Conservation (phyloP, 2,797 vertebrate genomes). For the Xenops minutus region DNA sequence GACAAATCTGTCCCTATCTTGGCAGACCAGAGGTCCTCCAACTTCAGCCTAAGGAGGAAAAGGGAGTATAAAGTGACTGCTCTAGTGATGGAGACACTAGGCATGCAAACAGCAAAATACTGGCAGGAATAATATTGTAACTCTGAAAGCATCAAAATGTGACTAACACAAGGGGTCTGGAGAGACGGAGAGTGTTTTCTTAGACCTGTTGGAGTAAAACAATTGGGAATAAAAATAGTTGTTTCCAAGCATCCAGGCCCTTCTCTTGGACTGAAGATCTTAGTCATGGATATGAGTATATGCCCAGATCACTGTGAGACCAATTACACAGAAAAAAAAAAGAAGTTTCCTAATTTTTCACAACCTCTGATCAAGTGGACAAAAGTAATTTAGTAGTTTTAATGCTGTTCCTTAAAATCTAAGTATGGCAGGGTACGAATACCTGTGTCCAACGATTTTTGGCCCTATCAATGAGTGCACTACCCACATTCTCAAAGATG, state of each 20-base stretch:
- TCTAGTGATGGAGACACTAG: not conserved
- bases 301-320: not conserved
- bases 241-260: not conserved
- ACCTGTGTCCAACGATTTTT: not conserved
- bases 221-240: fast-evolving
- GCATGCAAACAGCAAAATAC: not conserved
- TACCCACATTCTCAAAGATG: not conserved
- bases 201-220: not conserved
- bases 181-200: not conserved
- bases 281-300: not conserved
- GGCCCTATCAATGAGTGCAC: fast-evolving
- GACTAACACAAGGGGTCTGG: not conserved
- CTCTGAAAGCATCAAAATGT: not conserved
- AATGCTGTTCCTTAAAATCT: not conserved
- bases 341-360: not conserved
- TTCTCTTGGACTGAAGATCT: not conserved
- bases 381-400: not conserved
- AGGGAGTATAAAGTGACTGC: not conserved
- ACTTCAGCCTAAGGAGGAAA: slow-evolving; percentile 22
- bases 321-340: not conserved
- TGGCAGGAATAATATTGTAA: not conserved
- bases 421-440: not conserved
- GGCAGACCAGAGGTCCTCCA: slow-evolving; percentile 18
- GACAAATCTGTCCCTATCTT: slow-evolving; percentile 20
- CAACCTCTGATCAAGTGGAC: not conserved